Evolutionary conservation across 2,888 invertebrate genomes (phyloP).

Genomic region (Teleiodes luculella): DNA sequence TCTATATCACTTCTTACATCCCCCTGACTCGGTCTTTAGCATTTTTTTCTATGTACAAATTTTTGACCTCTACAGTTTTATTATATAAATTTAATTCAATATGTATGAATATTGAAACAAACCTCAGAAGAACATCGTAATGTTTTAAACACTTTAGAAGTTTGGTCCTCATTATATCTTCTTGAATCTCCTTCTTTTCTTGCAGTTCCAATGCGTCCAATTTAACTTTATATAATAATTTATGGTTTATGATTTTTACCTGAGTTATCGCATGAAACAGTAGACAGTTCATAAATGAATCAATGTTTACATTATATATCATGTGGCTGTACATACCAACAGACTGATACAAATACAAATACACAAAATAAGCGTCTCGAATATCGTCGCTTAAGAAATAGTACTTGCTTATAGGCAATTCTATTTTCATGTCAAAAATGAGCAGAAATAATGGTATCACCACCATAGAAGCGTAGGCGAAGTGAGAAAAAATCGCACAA

Average conservation of each 20-base stretch:
- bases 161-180: conserved; percentile 25
- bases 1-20: too few species aligned
- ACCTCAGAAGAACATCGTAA: conserved; percentile 50
- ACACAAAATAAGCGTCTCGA: conserved; percentile 40
- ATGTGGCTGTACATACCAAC: conserved; percentile 57
- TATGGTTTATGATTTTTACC: conserved; percentile 43
- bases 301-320: conserved; percentile 53
- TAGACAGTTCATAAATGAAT: conserved; percentile 53
- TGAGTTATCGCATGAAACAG: conserved; percentile 47
- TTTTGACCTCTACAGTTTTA: too few species aligned
- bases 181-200: conserved; percentile 17
- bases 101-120: conserved; percentile 20
- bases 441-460: conserved; percentile 41
- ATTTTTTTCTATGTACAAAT: not conserved
- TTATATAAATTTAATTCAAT: not conserved
- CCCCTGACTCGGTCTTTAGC: too few species aligned
- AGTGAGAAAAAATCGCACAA: conserved; percentile 34
- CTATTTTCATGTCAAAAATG: conserved; percentile 35
- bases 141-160: conserved; percentile 40
- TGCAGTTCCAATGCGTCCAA: conserved; percentile 24
- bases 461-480: conserved; percentile 38
- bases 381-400: conserved; percentile 52
- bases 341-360: conserved; percentile 51
- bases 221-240: conserved; percentile 44
- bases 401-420: conserved; percentile 58